Percentiles rank a stretch among this genome's conserved stretches.
phyloP scores from a whole-genome alignment of 1,140 invertebrate genomes.

The Zaprionus kolodkinae region DNA sequence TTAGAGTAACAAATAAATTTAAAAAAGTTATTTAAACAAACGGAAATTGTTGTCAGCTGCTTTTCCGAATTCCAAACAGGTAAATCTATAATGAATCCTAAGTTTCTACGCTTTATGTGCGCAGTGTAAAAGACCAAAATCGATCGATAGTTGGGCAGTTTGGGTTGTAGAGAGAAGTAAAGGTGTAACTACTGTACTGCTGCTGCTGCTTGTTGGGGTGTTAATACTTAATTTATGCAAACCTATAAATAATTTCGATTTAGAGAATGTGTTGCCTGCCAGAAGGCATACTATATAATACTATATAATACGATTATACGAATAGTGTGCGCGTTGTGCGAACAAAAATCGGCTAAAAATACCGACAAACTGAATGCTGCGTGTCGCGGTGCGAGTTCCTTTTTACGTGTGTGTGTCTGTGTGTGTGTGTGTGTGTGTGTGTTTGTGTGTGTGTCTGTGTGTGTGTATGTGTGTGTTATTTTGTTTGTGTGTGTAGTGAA shows the following conservation, averaged over 20 bases:
- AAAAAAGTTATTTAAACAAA: background rate
- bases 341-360: slow-evolving; percentile 78
- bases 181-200: slow-evolving; percentile 48
- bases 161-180: background rate
- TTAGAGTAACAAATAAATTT: background rate
- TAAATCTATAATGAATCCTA: background rate
- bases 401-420: slow-evolving; percentile 8
- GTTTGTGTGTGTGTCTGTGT: slow-evolving; percentile 1
- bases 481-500: slow-evolving; percentile 54
- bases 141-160: background rate
- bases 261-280: slow-evolving; percentile 79
- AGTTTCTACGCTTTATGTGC: background rate
- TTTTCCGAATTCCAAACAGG: background rate
- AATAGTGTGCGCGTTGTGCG: slow-evolving; percentile 77
- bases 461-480: slow-evolving; percentile 6
- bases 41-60: background rate
- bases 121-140: background rate
- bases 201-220: slow-evolving; percentile 48
- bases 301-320: slow-evolving; percentile 56
- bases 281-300: slow-evolving; percentile 23
- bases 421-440: slow-evolving; percentile 16
- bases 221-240: slow-evolving; percentile 83
- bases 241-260: slow-evolving; percentile 83
- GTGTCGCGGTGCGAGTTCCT: slow-evolving; percentile 40
- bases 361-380: slow-evolving; percentile 79